Evolutionary conservation across 2,888 invertebrate genomes (phyloP).

Genomic region (Aelia acuminata): DNA sequence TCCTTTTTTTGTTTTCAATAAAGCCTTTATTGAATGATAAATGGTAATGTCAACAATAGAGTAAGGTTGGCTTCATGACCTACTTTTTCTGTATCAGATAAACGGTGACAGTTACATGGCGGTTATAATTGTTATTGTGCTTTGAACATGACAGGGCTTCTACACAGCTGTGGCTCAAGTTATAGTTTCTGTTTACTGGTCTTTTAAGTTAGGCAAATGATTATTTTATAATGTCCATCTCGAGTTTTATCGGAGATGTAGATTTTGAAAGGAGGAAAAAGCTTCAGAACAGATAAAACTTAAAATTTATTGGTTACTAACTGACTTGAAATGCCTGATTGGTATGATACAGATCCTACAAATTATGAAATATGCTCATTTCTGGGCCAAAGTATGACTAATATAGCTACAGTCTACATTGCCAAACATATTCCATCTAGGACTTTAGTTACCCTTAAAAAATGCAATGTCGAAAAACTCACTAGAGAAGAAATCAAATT

Average conservation of each 20-base stretch:
- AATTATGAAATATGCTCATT: constrained; percentile 80
- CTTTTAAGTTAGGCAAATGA: neutral
- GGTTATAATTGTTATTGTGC: neutral
- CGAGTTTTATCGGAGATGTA: neutral
- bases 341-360: constrained; percentile 65
- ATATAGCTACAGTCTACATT: constrained; percentile 79
- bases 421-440: constrained; percentile 78
- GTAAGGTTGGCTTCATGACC: neutral
- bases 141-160: neutral
- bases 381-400: constrained; percentile 79
- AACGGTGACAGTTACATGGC: neutral
- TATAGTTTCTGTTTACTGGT: neutral
- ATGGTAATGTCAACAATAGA: neutral
- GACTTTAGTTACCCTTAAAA: constrained; percentile 81
- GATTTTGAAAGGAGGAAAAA: neutral
- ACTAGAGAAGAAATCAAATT: constrained; percentile 65
- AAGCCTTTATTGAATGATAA: neutral
- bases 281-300: neutral
- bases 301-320: neutral
- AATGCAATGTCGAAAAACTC: constrained; percentile 81
- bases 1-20: neutral
- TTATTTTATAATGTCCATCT: neutral
- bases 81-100: neutral
- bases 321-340: constrained; percentile 47
- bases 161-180: neutral